Percentiles rank a stretch among this genome's conserved stretches.
phyloP scores from a whole-genome alignment of 1,140 invertebrate species.

The Spodoptera litura region DNA sequence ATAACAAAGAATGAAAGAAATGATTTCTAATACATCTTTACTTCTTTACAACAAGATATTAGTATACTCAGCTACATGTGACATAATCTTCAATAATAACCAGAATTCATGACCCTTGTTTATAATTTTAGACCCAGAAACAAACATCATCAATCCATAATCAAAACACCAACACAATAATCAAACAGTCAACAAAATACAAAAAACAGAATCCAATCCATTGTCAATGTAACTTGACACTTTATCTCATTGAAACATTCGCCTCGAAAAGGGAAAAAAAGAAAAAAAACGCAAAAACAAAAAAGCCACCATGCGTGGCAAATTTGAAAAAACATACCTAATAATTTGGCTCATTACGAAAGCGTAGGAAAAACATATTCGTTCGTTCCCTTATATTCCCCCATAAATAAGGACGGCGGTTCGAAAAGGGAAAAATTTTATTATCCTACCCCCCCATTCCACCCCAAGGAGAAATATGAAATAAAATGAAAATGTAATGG shows the following conservation, averaged over 20 bases:
- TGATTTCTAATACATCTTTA: too few relatives aligned
- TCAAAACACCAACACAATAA: neutral
- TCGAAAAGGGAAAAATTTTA: conserved; percentile 83
- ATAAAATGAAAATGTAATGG: conserved; percentile 86
- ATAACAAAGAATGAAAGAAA: too few relatives aligned
- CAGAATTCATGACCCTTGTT: too few relatives aligned
- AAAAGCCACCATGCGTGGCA: conserved; percentile 60
- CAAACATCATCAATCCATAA: neutral
- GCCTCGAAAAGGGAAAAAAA: conserved; percentile 60
- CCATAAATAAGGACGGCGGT: conserved; percentile 82
- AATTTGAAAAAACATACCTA: conserved; percentile 80
- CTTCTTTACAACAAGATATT: too few relatives aligned
- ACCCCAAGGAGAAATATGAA: conserved; percentile 83
- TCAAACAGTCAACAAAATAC: neutral
- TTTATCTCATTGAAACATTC: conserved; percentile 73
- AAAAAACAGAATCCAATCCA: conserved; percentile 51
- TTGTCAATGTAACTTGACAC: conserved; percentile 65
- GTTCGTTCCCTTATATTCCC: conserved; percentile 65
- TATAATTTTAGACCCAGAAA: too few relatives aligned
- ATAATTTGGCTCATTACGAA: conserved; percentile 84
- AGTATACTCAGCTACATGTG: too few relatives aligned
- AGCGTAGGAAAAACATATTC: conserved; percentile 83
- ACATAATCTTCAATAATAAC: too few relatives aligned
- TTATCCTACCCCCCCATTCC: conserved; percentile 70
- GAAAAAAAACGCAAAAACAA: conserved; percentile 64